These are phyloP conservation scores for Dolichallabes microphthalmus DNA, from an alignment of 2,113 vertebrate genomes.

Conservation along the genomic window DNA sequence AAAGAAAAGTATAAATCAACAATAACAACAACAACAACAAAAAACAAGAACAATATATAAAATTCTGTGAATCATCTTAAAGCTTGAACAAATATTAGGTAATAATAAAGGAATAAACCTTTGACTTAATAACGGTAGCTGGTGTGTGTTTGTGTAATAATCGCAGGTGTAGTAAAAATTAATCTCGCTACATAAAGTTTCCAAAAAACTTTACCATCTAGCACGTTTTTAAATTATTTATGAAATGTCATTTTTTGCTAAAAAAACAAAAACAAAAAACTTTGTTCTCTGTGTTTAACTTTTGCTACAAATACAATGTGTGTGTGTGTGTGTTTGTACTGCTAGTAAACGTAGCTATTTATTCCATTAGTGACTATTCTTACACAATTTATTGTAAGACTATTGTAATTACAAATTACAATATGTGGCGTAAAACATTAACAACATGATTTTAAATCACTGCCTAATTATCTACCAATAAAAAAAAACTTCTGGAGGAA, in stretches of 20 bases:
- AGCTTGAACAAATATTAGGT: not conserved
- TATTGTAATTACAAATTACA: no score
- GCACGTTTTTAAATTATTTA: not conserved
- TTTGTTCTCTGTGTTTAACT: not conserved
- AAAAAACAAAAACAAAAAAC: not conserved
- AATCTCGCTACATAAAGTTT: not conserved
- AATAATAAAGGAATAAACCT: not conserved
- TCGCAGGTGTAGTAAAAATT: not conserved
- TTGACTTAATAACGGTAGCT: not conserved
- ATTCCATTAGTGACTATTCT: not conserved
- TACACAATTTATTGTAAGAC: no score
- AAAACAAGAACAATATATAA: not conserved
- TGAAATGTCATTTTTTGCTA: no score
- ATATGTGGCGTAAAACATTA: not conserved
- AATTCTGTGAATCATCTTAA: not conserved
- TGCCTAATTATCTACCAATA: not conserved
- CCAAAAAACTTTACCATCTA: not conserved
- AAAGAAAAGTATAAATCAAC: not conserved
- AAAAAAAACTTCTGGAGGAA: slow-evolving; percentile 12
- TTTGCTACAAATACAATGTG: not conserved
- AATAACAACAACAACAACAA: not conserved
- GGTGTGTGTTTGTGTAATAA: not conserved
- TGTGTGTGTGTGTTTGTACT: not conserved
- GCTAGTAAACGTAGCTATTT: not conserved
- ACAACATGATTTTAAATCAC: not conserved